Evolutionary conservation across 2,888 invertebrate genomes (phyloP).

Genomic region (Bembecia ichneumoniformis): DNA sequence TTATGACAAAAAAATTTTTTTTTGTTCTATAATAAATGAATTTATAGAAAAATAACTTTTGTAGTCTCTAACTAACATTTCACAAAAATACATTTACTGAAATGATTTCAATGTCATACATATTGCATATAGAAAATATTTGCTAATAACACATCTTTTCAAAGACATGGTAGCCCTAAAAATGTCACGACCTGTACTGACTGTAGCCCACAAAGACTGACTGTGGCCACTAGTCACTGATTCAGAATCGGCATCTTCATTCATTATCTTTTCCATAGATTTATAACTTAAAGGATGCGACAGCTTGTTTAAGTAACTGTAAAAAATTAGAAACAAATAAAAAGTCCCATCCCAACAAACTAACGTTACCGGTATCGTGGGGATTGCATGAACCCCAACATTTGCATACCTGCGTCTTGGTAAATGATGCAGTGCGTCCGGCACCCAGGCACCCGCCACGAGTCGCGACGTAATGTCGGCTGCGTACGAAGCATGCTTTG

Average conservation of each 20-base stretch:
- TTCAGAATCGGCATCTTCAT: constrained; percentile 6
- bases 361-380: constrained; percentile 10
- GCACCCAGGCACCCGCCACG: constrained; percentile 1
- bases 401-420: constrained; percentile 2
- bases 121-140: too few relatives aligned
- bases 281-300: constrained; percentile 5
- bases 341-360: constrained; percentile 4
- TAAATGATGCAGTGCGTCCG: constrained; percentile 6
- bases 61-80: too few relatives aligned
- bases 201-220: too few relatives aligned
- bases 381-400: constrained; percentile 5
- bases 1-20: too few relatives aligned
- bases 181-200: neutral
- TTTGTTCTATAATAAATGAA: too few relatives aligned
- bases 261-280: constrained; percentile 5
- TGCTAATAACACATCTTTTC: too few relatives aligned
- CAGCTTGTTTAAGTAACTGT: constrained; percentile 3
- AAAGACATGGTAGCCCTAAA: neutral
- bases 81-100: too few relatives aligned
- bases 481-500: too few relatives aligned
- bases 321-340: neutral
- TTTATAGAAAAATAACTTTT: too few relatives aligned
- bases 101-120: too few relatives aligned
- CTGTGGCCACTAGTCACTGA: constrained; percentile 11
- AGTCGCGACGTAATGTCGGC: constrained; percentile 6